phyloP scores from a whole-genome alignment of 2,888 invertebrate species.

The Trichacis sp. region DNA sequence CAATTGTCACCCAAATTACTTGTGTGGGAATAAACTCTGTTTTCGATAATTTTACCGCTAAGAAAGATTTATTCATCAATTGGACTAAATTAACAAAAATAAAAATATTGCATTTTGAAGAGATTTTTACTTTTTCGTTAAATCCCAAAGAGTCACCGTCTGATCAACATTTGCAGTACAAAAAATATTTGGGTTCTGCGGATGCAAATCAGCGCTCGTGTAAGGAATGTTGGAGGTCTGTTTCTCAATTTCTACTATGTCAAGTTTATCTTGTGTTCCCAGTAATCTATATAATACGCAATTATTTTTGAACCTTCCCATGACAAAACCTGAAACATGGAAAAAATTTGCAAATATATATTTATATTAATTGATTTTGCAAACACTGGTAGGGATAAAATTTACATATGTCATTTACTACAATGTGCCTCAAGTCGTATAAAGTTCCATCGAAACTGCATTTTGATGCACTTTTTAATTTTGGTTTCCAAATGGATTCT shows the following conservation, averaged over 20 bases:
- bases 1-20: slow-evolving; percentile 53
- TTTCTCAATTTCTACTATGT: slow-evolving; percentile 47
- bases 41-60: slow-evolving; percentile 45
- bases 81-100: no score
- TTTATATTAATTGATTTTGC: no score
- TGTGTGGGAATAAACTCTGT: slow-evolving; percentile 32
- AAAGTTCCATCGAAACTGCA: slow-evolving; percentile 45
- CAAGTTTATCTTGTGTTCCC: slow-evolving; percentile 43
- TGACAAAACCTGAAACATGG: slow-evolving; percentile 48
- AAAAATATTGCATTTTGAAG: no score
- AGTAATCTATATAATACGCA: slow-evolving; percentile 52
- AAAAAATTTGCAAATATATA: no score
- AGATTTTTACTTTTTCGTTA: slow-evolving; percentile 49
- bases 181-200: slow-evolving; percentile 49
- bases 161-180: slow-evolving; percentile 51
- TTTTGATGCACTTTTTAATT: slow-evolving; percentile 53
- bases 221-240: slow-evolving; percentile 52
- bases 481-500: slow-evolving; percentile 54
- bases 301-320: slow-evolving; percentile 54
- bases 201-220: slow-evolving; percentile 57
- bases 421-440: slow-evolving; percentile 52
- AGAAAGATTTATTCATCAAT: slow-evolving; percentile 8
- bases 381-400: no score
- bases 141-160: slow-evolving; percentile 54
- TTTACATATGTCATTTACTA: slow-evolving; percentile 46